Evolutionary conservation across 2,113 vertebrate species (phyloP), one percentile per base, ranked within the genome.

Genomic region (Phalacrocorax carbo): DNA sequence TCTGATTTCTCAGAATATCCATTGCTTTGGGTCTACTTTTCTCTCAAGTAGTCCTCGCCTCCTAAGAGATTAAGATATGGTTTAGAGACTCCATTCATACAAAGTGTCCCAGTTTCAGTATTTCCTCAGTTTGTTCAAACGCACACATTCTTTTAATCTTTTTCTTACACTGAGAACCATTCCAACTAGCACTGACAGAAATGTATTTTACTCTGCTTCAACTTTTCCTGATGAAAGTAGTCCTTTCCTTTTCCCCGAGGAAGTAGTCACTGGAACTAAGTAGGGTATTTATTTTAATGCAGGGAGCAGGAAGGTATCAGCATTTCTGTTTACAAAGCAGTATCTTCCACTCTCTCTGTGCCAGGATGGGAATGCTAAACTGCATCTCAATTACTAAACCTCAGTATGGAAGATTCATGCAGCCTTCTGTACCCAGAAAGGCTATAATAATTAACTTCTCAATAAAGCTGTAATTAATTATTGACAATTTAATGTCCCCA

Each of bases 391-490:
- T 96, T 85, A 69, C 72, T 10, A 61, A 89, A 36, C 44, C 70
- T 62, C 57, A 22, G 1, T 0, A 15, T 40, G 73, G 86, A 94
- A 90, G 87, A 94, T 72, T 76, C 73, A 80, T 19, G 36, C 36
- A 76, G 88, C 38, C 86, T 93, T 88, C 79, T 78, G 72, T 52
- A 90, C 52, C 73, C 40, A 90, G 75, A 66, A 92, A 95, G 62
- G 84, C 75, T 86, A 15, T 18, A 55, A 93, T 94, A 91, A 96
- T 96, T 94, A 94, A 94, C 81, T 95, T 75, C 89, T 91, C 91
- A 70, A 94, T 95, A 93, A 88, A 93, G 87, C 44, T 34, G 46
- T 94, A 96, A 95, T 95, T 92, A 96, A 96, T 97, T 92, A 94
- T 93, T 91, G 86, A 87, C 87, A 94, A 87, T 61, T 89, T 93